Evolutionary conservation across 2,888 invertebrate genomes (phyloP), one percentile per base, ranked within the genome.

Genomic region (Anthrax anthrax): DNA sequence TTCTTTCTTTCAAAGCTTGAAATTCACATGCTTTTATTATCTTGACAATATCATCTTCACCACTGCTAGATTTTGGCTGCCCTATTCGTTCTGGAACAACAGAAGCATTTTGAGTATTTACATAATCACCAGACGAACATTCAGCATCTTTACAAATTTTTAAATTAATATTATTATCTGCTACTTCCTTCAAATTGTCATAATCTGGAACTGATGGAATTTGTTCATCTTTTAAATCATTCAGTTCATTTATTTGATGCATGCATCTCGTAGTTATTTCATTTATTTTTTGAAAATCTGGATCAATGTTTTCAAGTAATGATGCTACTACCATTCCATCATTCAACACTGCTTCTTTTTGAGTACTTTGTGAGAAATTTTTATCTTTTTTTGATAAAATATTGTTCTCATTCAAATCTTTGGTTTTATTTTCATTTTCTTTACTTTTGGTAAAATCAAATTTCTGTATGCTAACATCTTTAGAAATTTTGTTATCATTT

Each of bases 251-350:
- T 17, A 65, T 52, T 44, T 66, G 66, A 10, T 63, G 61, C 65
- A 66, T 66, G 50, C 67, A 67, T 18, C 67, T 74, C 65, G 61
- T 72, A 56, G 58, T 72, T 62, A 63, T 75, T 63, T 56, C 73
- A 58, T 63, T 75, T 64, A 62, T 65, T 62, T 62, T 69, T 47
- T 61, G 72, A 60, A 63, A 74, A 64, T 62, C 72, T 65, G 58
- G 74, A 66, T 67, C 71, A 60, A 60, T 62, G 65, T 65, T 75
- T 67, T 59, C 74, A 52, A 64, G 73, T 61, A 58, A 52, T 5
- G 38, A 27, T 9, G 50, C 48, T 13, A 51, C 50, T 14, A 32
- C 29, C 19, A 37, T 34, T n/a, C 38, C 38, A 32, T 39, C 17
- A 18, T 42, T 39, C 14, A 19, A 29, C 40, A 39, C 13, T 16